phyloP scores from a whole-genome alignment of 1,140 invertebrate species.

The Heliconius nattereri region DNA sequence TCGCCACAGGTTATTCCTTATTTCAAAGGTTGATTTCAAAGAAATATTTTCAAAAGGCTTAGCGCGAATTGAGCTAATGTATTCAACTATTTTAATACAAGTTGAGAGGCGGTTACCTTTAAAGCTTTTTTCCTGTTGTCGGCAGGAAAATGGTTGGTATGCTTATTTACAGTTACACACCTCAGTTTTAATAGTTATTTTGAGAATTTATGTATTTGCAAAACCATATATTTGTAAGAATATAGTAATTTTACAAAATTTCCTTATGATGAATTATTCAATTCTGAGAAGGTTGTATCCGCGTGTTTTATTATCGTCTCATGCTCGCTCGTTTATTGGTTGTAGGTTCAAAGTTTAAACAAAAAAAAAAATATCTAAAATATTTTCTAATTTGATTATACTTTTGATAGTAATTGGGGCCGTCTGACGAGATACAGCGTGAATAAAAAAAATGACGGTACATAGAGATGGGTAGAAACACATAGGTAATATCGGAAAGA shows the following conservation, averaged over 20 bases:
- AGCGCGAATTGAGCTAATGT: not conserved
- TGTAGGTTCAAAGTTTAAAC: too few relatives aligned
- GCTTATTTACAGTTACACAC: not conserved
- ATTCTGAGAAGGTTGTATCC: not conserved
- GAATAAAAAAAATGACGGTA: too few relatives aligned
- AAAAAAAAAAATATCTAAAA: too few relatives aligned
- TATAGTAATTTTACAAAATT: not conserved
- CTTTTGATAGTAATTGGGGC: too few relatives aligned
- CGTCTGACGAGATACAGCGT: too few relatives aligned
- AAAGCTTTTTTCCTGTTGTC: not conserved
- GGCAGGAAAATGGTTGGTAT: not conserved
- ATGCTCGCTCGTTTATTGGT: too few relatives aligned
- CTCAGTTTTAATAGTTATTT: not conserved
- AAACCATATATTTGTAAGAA: not conserved
- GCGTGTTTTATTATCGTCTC: too few relatives aligned
- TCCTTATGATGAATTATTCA: not conserved
- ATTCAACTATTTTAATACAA: not conserved
- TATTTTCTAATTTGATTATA: too few relatives aligned
- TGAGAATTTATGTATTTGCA: not conserved
- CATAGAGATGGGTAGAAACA: too few relatives aligned
- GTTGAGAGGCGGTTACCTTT: not conserved
- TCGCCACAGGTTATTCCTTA: not conserved
- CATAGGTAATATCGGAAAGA: too few relatives aligned
- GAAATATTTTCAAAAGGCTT: slow-evolving; percentile 3
- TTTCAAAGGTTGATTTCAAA: not conserved